phyloP scores from a whole-genome alignment of 1,140 invertebrate species.

The Pogonomyrmex barbatus region DNA sequence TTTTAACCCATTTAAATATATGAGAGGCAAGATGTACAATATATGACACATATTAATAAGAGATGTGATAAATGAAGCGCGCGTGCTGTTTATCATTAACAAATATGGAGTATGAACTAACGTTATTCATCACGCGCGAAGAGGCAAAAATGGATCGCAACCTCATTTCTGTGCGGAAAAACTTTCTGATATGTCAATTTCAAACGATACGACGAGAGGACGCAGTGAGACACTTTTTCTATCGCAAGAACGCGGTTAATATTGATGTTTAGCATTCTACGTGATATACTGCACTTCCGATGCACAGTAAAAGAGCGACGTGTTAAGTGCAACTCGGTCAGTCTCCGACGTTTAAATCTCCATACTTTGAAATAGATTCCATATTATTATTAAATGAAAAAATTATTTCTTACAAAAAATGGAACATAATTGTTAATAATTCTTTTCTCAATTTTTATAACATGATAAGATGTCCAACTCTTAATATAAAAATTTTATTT shows the following conservation, averaged over 20 bases:
- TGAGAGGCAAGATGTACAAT: not conserved
- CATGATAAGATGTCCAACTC: too few relatives aligned
- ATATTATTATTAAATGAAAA: constrained; percentile 5
- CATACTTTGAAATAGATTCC: constrained; percentile 6
- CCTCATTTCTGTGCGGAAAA: constrained; percentile 41
- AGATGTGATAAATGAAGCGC: constrained; percentile 20
- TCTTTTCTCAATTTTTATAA: not conserved
- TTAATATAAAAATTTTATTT: too few relatives aligned
- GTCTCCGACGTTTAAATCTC: constrained; percentile 33
- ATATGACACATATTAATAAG: not conserved
- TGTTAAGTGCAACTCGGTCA: constrained; percentile 28
- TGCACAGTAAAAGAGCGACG: not conserved
- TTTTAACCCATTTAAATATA: not conserved
- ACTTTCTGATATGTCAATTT: constrained; percentile 65
- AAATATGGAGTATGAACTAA: constrained; percentile 1
- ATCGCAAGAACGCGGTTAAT: constrained; percentile 24
- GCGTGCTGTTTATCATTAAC: not conserved
- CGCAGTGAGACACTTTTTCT: constrained; percentile 35
- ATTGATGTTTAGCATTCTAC: constrained; percentile 42
- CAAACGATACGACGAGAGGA: constrained; percentile 33
- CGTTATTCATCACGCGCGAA: constrained; percentile 56
- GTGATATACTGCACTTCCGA: constrained; percentile 21
- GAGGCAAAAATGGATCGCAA: constrained; percentile 36
- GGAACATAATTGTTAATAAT: not conserved
- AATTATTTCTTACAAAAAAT: not conserved